A percentile compares a stretch with the other conserved stretches of the same genome.
phyloP scores from a whole-genome alignment of 2,888 invertebrate genomes.

The Neoaliturus tenellus region DNA sequence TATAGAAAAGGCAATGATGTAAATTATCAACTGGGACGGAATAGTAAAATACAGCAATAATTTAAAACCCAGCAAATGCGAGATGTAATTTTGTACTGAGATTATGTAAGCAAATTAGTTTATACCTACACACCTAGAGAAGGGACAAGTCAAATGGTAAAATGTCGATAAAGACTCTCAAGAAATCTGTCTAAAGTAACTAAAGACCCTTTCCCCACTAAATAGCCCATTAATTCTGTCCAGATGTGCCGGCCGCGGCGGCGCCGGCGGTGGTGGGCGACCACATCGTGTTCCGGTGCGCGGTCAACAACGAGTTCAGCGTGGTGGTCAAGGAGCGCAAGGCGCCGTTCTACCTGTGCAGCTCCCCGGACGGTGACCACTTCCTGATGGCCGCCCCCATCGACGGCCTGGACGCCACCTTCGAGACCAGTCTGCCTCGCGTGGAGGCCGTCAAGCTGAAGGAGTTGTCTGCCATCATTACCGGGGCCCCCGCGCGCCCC shows the following conservation, averaged over 20 bases:
- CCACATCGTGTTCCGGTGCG: neutral
- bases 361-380: neutral
- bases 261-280: neutral
- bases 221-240: too few relatives aligned
- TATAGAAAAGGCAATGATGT: too few relatives aligned
- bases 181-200: too few relatives aligned
- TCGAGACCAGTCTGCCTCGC: neutral
- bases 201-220: too few relatives aligned
- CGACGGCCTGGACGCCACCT: neutral
- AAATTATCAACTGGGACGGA: too few relatives aligned
- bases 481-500: slow-evolving; percentile 12
- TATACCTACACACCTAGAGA: too few relatives aligned
- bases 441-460: slow-evolving; percentile 6
- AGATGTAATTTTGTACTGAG: too few relatives aligned
- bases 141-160: too few relatives aligned
- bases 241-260: neutral
- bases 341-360: slow-evolving; percentile 11
- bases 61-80: too few relatives aligned
- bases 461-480: neutral
- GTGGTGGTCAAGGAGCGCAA: slow-evolving; percentile 20
- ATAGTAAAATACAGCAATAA: too few relatives aligned
- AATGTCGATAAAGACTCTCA: too few relatives aligned
- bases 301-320: neutral
- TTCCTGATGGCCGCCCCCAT: slow-evolving; percentile 17
- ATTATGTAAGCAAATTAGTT: too few relatives aligned